Conservation (phyloP, 2,113 vertebrate genomes). For the Mastomys coucha region DNA sequence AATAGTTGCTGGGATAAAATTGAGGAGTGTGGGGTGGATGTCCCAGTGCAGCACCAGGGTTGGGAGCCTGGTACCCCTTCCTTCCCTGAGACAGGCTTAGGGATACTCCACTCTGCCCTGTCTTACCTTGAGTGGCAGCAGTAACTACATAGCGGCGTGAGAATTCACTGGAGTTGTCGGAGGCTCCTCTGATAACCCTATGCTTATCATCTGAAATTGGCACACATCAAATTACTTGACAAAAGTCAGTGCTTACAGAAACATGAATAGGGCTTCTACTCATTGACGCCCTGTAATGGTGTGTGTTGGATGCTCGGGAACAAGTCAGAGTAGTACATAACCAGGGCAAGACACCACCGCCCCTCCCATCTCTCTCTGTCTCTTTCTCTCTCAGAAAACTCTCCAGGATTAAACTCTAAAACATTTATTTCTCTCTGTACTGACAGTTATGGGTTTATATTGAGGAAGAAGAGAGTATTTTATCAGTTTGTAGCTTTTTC, state of each 20-base stretch:
- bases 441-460: constrained; percentile 54
- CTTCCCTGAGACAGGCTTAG: background rate
- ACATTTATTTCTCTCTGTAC: constrained; percentile 48
- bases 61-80: background rate
- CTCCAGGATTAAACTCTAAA: constrained; percentile 24
- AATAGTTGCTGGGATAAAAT: background rate
- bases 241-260: background rate
- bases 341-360: background rate
- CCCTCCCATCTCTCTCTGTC: no score
- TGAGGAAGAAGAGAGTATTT: constrained; percentile 45
- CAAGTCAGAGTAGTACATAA: constrained; percentile 8
- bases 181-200: background rate
- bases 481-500: constrained; percentile 54
- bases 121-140: background rate
- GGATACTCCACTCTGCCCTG: background rate
- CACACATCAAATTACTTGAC: background rate
- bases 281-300: background rate
- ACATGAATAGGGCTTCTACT: background rate
- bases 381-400: background rate
- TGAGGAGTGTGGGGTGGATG: background rate
- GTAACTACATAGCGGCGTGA: background rate
- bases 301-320: background rate
- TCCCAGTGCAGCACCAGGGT: background rate
- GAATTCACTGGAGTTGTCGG: background rate
- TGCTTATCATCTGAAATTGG: background rate